These are phyloP conservation scores for Morpho deidamia DNA, from an alignment of 2,888 invertebrate genomes.

Conservation along the genomic window DNA sequence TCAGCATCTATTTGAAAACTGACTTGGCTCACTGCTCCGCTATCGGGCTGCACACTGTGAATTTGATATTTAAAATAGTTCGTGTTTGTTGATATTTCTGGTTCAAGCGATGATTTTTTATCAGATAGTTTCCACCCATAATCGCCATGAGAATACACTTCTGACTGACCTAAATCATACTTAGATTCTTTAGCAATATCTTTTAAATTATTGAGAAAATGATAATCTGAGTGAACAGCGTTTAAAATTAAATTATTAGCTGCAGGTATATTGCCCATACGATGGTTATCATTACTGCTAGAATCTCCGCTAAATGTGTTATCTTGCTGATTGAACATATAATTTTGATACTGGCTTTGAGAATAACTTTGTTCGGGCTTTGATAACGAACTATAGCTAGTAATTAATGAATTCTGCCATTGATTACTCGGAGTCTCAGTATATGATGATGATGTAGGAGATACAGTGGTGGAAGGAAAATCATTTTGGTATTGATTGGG, in stretches of 20 bases:
- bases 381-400: slow-evolving; percentile 40
- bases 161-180: slow-evolving; percentile 47
- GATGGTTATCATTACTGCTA: slow-evolving; percentile 52
- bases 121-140: slow-evolving; percentile 68
- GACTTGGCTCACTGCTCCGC: slow-evolving; percentile 55
- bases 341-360: slow-evolving; percentile 49
- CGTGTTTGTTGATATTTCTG: slow-evolving; percentile 43
- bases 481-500: slow-evolving; percentile 58
- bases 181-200: slow-evolving; percentile 48
- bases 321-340: slow-evolving; percentile 46
- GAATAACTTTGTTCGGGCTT: slow-evolving; percentile 54
- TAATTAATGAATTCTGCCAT: slow-evolving; percentile 53
- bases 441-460: slow-evolving; percentile 49
- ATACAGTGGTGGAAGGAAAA: slow-evolving; percentile 48
- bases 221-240: slow-evolving; percentile 58
- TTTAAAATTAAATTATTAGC: slow-evolving; percentile 64
- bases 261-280: slow-evolving; percentile 49
- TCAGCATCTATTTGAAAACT: slow-evolving; percentile 62
- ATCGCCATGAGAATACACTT: slow-evolving; percentile 63
- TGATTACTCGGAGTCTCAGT: slow-evolving; percentile 45
- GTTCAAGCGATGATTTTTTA: slow-evolving; percentile 47
- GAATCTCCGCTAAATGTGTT: slow-evolving; percentile 41
- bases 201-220: slow-evolving; percentile 43
- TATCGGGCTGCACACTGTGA: slow-evolving; percentile 39
- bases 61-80: slow-evolving; percentile 46